These are phyloP conservation scores for Tyrannus savana DNA, from an alignment of 2,113 vertebrate genomes.

Conservation along the genomic window DNA sequence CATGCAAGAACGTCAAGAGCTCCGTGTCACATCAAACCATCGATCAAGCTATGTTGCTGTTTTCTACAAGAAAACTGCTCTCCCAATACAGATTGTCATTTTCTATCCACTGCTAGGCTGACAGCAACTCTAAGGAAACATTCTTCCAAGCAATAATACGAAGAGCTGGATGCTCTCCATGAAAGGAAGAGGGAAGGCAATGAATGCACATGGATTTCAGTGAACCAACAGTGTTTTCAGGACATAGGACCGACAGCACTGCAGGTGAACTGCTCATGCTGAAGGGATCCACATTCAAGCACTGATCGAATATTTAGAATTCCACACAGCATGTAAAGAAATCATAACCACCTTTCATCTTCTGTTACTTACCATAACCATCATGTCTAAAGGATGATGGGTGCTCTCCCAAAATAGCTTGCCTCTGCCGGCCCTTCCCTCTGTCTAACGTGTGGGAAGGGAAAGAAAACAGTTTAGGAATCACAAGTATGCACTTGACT, in stretches of 20 bases:
- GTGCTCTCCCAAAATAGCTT: constrained; percentile 96
- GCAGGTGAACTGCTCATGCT: background rate
- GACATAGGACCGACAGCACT: background rate
- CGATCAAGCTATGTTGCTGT: background rate
- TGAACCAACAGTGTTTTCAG: background rate
- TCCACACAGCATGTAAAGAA: background rate
- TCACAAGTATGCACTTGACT: background rate
- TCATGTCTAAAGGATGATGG: constrained; percentile 91
- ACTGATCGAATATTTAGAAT: background rate
- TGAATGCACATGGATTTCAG: background rate
- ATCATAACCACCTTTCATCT: background rate
- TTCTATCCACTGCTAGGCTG: background rate
- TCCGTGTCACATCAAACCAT: background rate
- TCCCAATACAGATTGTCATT: background rate
- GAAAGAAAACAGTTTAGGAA: constrained; percentile 74
- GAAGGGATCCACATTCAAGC: background rate
- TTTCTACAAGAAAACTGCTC: background rate
- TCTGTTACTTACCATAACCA: constrained; percentile 87
- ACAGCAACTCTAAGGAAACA: background rate
- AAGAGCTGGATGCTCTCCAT: background rate
- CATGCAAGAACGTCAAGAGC: background rate
- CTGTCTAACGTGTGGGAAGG: constrained; percentile 85
- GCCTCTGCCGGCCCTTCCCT: constrained; percentile 91
- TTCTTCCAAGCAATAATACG: background rate
- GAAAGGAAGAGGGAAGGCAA: background rate